Evolutionary conservation across 1,140 invertebrate genomes (phyloP).

Genomic region (Hylaeus anthracinus): DNA sequence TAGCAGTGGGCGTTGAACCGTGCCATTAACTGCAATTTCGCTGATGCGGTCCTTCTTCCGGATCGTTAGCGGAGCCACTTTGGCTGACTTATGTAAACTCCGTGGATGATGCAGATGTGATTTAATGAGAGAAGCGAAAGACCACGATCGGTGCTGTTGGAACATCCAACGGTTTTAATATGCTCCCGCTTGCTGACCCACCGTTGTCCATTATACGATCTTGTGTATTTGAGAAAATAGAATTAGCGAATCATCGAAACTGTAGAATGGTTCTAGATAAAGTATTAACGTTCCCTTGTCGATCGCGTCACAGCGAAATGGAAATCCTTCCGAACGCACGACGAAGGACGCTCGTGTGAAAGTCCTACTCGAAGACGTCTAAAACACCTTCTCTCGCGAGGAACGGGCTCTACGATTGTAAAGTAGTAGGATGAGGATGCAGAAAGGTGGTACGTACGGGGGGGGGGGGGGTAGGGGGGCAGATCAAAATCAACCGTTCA

Average conservation of each 20-base stretch:
- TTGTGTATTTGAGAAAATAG: background rate
- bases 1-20: conserved; percentile 68
- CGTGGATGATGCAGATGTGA: conserved; percentile 62
- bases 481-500: conserved; percentile 35
- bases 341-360: background rate
- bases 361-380: background rate
- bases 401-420: background rate
- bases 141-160: conserved; percentile 15
- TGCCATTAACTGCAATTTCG: conserved; percentile 72
- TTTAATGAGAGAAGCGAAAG: conserved; percentile 56
- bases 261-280: too few species aligned
- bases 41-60: conserved; percentile 70
- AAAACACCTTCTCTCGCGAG: background rate
- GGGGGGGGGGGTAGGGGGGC: background rate
- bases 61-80: conserved; percentile 69
- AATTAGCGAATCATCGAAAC: too few species aligned
- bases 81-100: conserved; percentile 68
- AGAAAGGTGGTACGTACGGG: too few species aligned
- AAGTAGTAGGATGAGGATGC: background rate
- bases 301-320: too few species aligned
- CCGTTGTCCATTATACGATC: background rate
- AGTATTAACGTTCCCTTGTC: too few species aligned
- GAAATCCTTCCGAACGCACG: background rate
- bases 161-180: conserved; percentile 3
- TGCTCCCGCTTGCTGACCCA: background rate